Evolutionary conservation across 2,888 invertebrate genomes (phyloP), one percentile per base, ranked within the genome.

Genomic region (Smittia sp.): DNA sequence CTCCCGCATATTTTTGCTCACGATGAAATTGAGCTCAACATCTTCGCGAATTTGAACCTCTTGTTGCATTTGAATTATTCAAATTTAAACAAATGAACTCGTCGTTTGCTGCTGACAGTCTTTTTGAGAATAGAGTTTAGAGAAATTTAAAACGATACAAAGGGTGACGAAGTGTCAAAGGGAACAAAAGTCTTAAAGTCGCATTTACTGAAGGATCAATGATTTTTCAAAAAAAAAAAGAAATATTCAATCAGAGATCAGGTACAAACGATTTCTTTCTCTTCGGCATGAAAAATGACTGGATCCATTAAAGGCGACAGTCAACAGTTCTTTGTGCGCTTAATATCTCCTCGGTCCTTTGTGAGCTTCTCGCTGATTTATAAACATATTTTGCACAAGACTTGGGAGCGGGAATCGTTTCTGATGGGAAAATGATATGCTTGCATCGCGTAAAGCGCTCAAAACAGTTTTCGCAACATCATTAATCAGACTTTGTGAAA

Each of bases 401-500:
- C 11, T 6, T 2, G 32, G 9, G 32, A 32, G 32, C 32, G 32
- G 9, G 46, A 46, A 46, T 46, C 46, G 9, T 46, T 46, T 46
- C 11, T 46, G 27, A 58, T 58, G 18, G 15, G 13, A 58, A 63
- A 63, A 63, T 63, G 25, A 18, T 58, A 22, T 58, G 18, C 58
- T 46, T 3, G 22, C 27, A 27, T 27, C 20, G 27, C 27, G 15
- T 13, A 25, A 27, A 27, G 25, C 13, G 2, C 15, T 25, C 1
- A 63, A 27, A 63, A 27, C 13, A 27, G 63, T 27, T 63, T 27
- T 27, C 63, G 25, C 58, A 63, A 72, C 22, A 39, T 62, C 72
- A 72, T 72, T 72, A 72, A 72, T 72, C 72, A 72, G 72, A 72
- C 72, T 72, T 72, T 72, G 18, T 13, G 6, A 65, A 24, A 25